A percentile compares a stretch with the other conserved stretches of the same genome.
These are phyloP conservation scores for Ceratotherium simum DNA, from an alignment of 2,113 vertebrate species.

Conservation along the genomic window DNA sequence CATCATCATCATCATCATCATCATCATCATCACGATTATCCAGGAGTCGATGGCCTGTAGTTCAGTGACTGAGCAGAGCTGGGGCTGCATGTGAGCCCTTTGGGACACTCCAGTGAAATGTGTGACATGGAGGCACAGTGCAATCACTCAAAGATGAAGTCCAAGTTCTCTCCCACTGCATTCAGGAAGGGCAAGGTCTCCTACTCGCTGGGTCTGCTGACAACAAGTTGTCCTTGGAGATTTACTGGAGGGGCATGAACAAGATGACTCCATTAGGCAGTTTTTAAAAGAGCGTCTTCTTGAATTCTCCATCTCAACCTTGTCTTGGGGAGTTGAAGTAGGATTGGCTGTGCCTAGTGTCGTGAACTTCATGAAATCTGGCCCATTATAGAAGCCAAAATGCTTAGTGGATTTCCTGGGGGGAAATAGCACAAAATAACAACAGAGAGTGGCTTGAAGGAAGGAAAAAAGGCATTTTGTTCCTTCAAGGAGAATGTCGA, in stretches of 20 bases:
- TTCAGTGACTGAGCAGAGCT: neutral
- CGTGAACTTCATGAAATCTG: slow-evolving; percentile 75
- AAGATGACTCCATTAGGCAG: neutral
- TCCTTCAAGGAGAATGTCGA: slow-evolving; percentile 76
- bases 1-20: rapidly evolving
- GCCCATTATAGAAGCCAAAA: slow-evolving; percentile 74
- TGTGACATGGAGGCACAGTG: neutral
- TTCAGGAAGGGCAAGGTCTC: neutral
- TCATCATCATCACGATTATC: neutral
- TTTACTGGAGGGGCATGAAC: neutral
- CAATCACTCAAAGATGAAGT: neutral
- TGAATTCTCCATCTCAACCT: neutral
- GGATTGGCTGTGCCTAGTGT: slow-evolving; percentile 35
- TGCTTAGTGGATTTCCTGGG: slow-evolving; percentile 78
- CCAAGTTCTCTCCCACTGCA: neutral
- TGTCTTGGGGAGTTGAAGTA: slow-evolving; percentile 26
- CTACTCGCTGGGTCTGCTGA: neutral
- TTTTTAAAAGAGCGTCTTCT: slow-evolving; percentile 59
- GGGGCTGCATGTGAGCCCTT: rapidly evolving
- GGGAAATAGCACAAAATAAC: slow-evolving; percentile 68
- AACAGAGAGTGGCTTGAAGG: slow-evolving; percentile 69
- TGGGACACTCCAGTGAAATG: neutral
- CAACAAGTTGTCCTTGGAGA: neutral
- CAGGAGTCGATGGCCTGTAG: rapidly evolving
- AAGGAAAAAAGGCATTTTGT: slow-evolving; percentile 75